Conservation (phyloP, 2,888 invertebrate genomes). For the Cecidostiba fungosa region DNA sequence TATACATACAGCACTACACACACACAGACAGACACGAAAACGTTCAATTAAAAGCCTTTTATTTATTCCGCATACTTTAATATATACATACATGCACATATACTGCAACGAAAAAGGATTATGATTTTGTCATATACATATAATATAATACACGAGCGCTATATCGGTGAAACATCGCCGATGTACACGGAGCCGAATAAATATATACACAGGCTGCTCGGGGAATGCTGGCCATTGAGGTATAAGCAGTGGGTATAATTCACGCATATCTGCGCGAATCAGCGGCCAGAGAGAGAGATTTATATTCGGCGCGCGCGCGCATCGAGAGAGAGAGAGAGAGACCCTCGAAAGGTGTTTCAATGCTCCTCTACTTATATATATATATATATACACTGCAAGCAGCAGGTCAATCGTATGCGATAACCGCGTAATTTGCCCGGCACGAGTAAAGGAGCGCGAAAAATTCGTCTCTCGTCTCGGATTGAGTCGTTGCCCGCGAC, state of each 20-base stretch:
- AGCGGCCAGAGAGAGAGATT: constrained; percentile 9
- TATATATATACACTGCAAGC: background rate
- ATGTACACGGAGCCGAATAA: background rate
- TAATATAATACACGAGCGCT: background rate
- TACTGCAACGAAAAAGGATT: background rate
- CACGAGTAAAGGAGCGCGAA: background rate
- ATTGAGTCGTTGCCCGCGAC: constrained; percentile 36
- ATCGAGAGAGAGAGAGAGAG: background rate
- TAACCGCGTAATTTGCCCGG: constrained; percentile 48
- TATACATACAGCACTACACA: too few species aligned
- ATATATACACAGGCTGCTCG: background rate
- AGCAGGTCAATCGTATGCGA: constrained; percentile 44
- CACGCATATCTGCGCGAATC: constrained; percentile 55
- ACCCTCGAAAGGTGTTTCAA: constrained; percentile 42
- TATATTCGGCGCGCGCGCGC: constrained; percentile 33
- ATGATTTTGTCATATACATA: background rate
- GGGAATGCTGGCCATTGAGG: constrained; percentile 33
- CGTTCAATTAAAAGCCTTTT: constrained; percentile 1
- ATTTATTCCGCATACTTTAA: background rate
- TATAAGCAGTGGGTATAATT: constrained; percentile 51
- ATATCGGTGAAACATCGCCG: background rate
- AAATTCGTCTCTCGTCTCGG: constrained; percentile 11
- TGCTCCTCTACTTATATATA: too few species aligned
- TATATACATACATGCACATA: background rate
- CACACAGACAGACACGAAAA: constrained; percentile 7